Evolutionary conservation across 2,113 vertebrate genomes (phyloP).

Genomic region (Sapajus apella): DNA sequence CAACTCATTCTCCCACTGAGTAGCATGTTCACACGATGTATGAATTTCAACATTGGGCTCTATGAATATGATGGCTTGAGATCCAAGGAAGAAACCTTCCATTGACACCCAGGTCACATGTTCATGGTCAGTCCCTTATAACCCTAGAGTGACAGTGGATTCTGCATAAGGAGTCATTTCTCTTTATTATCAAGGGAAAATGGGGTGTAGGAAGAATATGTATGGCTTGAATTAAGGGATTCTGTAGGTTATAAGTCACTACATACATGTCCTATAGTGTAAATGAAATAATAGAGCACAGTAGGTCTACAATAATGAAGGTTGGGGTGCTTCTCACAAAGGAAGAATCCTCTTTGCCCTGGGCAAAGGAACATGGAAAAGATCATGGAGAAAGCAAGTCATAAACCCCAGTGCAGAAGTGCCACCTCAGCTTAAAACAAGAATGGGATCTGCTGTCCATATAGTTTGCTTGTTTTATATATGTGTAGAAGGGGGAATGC

Average conservation of each 20-base stretch:
- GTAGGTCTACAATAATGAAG: background rate
- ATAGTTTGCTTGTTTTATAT: background rate
- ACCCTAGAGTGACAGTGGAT: background rate
- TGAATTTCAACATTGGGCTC: background rate
- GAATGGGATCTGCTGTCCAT: background rate
- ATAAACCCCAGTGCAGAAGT: background rate
- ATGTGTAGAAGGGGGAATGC: background rate
- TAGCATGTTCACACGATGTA: background rate
- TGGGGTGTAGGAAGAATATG: background rate
- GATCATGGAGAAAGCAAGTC: background rate
- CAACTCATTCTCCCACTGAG: background rate
- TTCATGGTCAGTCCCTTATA: background rate
- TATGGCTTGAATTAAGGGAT: too few relatives aligned
- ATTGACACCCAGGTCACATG: background rate
- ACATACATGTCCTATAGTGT: background rate
- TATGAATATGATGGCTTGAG: background rate
- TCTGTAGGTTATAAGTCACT: rapidly evolving
- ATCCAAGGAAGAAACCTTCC: background rate
- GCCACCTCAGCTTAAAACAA: background rate
- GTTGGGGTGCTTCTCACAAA: background rate
- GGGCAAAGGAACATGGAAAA: background rate
- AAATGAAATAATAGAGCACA: background rate
- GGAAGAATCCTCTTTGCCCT: background rate
- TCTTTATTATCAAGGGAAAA: background rate
- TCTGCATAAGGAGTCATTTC: background rate